Base-by-base conservation (phyloP, 2,888 invertebrate species). In the Selenia dentaria region DNA sequence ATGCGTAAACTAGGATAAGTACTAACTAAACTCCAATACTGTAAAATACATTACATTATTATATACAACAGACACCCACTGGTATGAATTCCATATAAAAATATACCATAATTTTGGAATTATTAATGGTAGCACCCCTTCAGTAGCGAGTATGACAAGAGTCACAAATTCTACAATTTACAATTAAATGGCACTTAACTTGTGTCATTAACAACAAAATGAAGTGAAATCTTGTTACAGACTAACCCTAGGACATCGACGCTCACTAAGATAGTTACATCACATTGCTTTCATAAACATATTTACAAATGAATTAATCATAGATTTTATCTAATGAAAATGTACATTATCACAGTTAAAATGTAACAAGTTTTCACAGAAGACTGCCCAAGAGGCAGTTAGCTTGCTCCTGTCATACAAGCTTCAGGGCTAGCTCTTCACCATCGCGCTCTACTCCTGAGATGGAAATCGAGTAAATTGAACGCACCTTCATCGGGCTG, bases 401-500 rank as follows among this genome's bases (percentile, higher is more conserved):
- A 85, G 88, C 88, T 89, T 83, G 90, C 91, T 91, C 91, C 91
- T 91, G 91, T 91, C 91, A 91, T 91, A 91, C 91, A 87, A 90
- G 91, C 91, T 88, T 86, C 86, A 87, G 90, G 90, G 91, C 89
- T 83, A 85, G 89, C 87, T 83, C 85, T 91, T 92, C 91, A 92
- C 91, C 92, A 92, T 77, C 91, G 87, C 89, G 91, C 91, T 83
- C 91, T 85, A 87, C 85, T 91, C 82, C 91, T 78, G 78, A 91
- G 85, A 74, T 92, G 91, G 79, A 91, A 91, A 83, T 92, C 91
- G 84, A 91, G 77, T 78, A 92, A 86, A 84, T 89, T 91, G 84
- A 92, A 92, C 91, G 90, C 89, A 92, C 91, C 91, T 92, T 92
- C 92, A 64, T 92, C 91, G 67, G 91, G 89, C 79, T 92, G 91